A percentile compares a stretch with the other conserved stretches of the same genome.
Conservation (phyloP, 2,797 vertebrate genomes). For the Triplophysa yarkandensis region DNA sequence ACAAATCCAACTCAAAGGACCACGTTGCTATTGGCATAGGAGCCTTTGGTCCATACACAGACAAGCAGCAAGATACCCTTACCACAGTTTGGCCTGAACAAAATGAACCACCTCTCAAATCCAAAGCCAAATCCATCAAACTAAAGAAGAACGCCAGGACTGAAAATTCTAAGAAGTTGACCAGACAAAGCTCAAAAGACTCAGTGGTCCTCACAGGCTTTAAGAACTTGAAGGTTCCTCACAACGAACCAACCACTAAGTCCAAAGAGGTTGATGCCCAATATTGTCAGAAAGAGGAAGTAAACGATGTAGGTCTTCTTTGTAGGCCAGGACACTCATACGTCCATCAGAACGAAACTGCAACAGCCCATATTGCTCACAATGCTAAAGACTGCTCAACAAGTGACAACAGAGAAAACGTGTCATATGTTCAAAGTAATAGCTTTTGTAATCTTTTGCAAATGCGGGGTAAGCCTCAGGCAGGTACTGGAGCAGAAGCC, state of each 20-base stretch:
- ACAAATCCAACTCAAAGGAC: conserved; percentile 86
- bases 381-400: conserved; percentile 67
- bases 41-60: conserved; percentile 79
- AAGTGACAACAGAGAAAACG: conserved; percentile 67
- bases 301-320: conserved; percentile 62
- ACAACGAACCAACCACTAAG: conserved; percentile 77
- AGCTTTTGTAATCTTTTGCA: conserved; percentile 72
- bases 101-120: conserved; percentile 86
- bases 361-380: conserved; percentile 60
- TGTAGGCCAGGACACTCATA: conserved; percentile 75
- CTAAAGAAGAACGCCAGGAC: conserved; percentile 91
- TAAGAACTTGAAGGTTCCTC: conserved; percentile 89
- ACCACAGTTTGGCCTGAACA: conserved; percentile 81
- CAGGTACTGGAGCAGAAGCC: conserved; percentile 76
- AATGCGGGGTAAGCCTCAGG: conserved; percentile 78
- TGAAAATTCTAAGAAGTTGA: conserved; percentile 91
- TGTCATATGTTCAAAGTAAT: conserved; percentile 66
- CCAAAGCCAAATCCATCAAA: conserved; percentile 93
- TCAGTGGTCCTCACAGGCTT: conserved; percentile 94
- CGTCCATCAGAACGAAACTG: conserved; percentile 71
- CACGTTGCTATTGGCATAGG: conserved; percentile 70
- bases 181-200: conserved; percentile 92
- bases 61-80: conserved; percentile 72
- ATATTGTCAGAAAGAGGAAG: conserved; percentile 77
- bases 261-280: conserved; percentile 79